A percentile compares a stretch with the other conserved stretches of the same genome.
Conservation (phyloP, 2,888 invertebrate genomes). For the Nymphalis urticae region DNA sequence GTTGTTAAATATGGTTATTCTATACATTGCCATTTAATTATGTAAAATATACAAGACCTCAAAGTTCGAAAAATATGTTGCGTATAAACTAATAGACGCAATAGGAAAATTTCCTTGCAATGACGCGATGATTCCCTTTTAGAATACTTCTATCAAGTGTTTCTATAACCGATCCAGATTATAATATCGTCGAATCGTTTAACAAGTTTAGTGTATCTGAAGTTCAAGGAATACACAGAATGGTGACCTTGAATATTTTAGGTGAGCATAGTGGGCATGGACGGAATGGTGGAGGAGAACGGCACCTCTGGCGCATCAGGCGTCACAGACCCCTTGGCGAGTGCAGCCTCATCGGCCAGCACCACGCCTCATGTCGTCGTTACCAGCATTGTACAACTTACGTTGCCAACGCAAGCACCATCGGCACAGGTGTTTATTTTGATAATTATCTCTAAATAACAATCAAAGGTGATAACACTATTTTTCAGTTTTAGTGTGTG, state of each 20-base stretch:
- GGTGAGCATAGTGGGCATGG: slow-evolving; percentile 88
- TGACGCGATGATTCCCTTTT: slow-evolving; percentile 74
- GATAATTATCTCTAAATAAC: slow-evolving; percentile 31
- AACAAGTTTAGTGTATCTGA: slow-evolving; percentile 51
- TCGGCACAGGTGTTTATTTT: slow-evolving; percentile 83
- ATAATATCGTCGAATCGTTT: slow-evolving; percentile 49
- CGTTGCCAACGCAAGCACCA: slow-evolving; percentile 85
- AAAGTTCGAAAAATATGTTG: slow-evolving; percentile 56
- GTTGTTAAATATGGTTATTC: slow-evolving; percentile 72
- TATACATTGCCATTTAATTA: slow-evolving; percentile 44
- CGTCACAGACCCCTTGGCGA: slow-evolving; percentile 65
- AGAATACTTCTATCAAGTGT: slow-evolving; percentile 49
- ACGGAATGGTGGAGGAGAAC: slow-evolving; percentile 96
- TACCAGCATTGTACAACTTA: slow-evolving; percentile 93
- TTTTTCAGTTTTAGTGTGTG: slow-evolving; percentile 3
- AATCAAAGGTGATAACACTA: slow-evolving; percentile 15
- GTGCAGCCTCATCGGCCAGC: slow-evolving; percentile 58
- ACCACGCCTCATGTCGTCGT: slow-evolving; percentile 77
- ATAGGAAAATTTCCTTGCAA: slow-evolving; percentile 71
- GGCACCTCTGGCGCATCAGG: slow-evolving; percentile 79
- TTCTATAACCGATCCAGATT: slow-evolving; percentile 58
- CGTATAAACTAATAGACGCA: slow-evolving; percentile 67
- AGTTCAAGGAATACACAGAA: slow-evolving; percentile 71
- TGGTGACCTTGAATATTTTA: slow-evolving; percentile 83
- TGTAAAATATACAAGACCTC: slow-evolving; percentile 50